Conservation (phyloP, 2,797 vertebrate genomes). For the Columba guinea region DNA sequence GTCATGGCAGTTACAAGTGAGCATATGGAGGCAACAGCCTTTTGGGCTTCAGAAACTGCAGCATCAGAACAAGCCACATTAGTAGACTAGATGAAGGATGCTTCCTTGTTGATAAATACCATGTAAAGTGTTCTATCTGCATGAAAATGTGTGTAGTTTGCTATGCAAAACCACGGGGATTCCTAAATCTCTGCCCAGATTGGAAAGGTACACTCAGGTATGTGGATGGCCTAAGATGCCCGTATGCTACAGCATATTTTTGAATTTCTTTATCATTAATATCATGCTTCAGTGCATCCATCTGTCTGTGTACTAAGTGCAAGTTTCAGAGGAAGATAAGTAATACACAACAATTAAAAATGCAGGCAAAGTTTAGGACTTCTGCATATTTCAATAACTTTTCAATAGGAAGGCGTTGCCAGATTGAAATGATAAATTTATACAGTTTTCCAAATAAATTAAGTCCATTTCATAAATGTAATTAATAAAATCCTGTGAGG, state of each 20-base stretch:
- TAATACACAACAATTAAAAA: not conserved
- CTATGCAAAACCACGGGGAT: conserved; percentile 36
- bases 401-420: not conserved
- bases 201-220: conserved; percentile 39
- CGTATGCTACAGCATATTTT: conserved; percentile 3
- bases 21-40: conserved; percentile 63
- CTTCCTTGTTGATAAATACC: conserved; percentile 43
- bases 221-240: conserved; percentile 32
- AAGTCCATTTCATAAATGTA: not conserved
- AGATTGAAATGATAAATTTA: not conserved
- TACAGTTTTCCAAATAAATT: not conserved
- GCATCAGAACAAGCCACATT: conserved; percentile 35
- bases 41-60: conserved; percentile 51
- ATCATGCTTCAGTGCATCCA: conserved; percentile 60
- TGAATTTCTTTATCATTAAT: conserved; percentile 72
- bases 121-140: conserved; percentile 26
- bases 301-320: conserved; percentile 28
- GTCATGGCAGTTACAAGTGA: not conserved
- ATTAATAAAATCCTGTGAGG: not conserved
- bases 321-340: conserved; percentile 26
- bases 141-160: conserved; percentile 8
- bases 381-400: not conserved
- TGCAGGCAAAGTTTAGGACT: not conserved
- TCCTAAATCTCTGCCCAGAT: conserved; percentile 64
- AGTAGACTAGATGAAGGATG: conserved; percentile 8